Evolutionary conservation across 2,113 vertebrate genomes (phyloP), one percentile per base, ranked within the genome.

Genomic region (Hydrolagus affinis): DNA sequence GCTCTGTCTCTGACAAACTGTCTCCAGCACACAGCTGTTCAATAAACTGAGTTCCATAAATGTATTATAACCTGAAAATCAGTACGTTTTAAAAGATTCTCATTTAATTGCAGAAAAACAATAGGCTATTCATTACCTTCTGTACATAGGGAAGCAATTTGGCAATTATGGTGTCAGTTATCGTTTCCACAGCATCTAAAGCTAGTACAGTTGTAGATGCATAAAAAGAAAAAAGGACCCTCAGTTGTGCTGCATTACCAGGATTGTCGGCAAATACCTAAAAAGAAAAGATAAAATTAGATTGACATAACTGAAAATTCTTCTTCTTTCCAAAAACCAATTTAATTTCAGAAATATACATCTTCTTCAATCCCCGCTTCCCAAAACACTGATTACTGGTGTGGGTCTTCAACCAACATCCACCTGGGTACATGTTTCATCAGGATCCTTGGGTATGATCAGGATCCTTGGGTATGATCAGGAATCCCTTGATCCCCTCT

Each of bases 201-300:
- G 96, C 92, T 0, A 94, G 90, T 76, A 98, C 95, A 0, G 98
- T 88, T 77, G 95, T 95, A 23, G 96, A 96, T 0, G 95, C 95
- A 85, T 98, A 98, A 89, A 99, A 99, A 9, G 96, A 95, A 89
- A 99, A 94, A 78, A 98, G 91, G 59, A 98, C 95, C 78, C 97
- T 91, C 89, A 98, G 86, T 11, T 96, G 96, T 70, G 95, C 89
- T 4, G 91, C 88, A 14, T 86, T 93, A 10, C 91, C 89, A 0
- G 93, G 88, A n/a, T 4, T 87, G 4, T 90, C 93, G 0, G 94
- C 92, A 85, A 96, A 98, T 0, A 92, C 96, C 98, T 99, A 87
- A 9, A 85, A 76, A 19, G 25, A 8, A 87, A 60, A 12, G 32
- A 70, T 12, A 25, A 21, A 11, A 87, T 70, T 0, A 86, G 85